Evolutionary conservation across 1,140 invertebrate species (phyloP), one percentile per base, ranked within the genome.

Genomic region (Drosophila punjabiensis): DNA sequence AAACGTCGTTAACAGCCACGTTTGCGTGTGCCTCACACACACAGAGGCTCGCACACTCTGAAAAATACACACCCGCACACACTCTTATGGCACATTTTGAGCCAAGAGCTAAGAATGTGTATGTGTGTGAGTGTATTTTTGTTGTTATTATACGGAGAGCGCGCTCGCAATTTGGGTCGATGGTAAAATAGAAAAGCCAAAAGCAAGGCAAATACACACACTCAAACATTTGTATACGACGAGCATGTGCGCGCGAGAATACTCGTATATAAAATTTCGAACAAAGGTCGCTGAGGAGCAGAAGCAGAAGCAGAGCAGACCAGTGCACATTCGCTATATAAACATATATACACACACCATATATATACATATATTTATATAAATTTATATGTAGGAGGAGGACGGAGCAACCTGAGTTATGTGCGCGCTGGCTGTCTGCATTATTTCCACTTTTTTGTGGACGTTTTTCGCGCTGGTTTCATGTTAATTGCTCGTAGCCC

Each of bases 141-240:
- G 78, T 88, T 88, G 65, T 85, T 85, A 75, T 74, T 80, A 81
- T 73, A 73, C 53, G 47, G 33, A 74, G 69, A 74, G 80, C 52
- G 75, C 74, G 85, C 78, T 81, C 82, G 87, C 87, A 90, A 89
- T 90, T 89, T 89, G 86, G 86, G 86, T 89, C 86, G 86, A 90
- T 90, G 86, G 87, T 82, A 89, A 89, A 89, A 89, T 89, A 90
- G 86, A 89, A 89, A 89, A 89, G 86, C 86, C 82, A 89, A 90
- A 89, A 90, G 82, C 81, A 81, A 82, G 79, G 86, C 82, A 65
- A 78, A 81, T 58, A 53, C 76, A 65, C 52, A 64, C 45, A 79
- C 70, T 64, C 63, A 53, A 60, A 47, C 47, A 50, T 56, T 68
- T 71, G 48, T 71, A 69, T 56, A 68, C 66, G 67, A 61, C 5